Evolutionary conservation across 2,113 vertebrate genomes (phyloP).

Genomic region (Pelmatolapia mariae): DNA sequence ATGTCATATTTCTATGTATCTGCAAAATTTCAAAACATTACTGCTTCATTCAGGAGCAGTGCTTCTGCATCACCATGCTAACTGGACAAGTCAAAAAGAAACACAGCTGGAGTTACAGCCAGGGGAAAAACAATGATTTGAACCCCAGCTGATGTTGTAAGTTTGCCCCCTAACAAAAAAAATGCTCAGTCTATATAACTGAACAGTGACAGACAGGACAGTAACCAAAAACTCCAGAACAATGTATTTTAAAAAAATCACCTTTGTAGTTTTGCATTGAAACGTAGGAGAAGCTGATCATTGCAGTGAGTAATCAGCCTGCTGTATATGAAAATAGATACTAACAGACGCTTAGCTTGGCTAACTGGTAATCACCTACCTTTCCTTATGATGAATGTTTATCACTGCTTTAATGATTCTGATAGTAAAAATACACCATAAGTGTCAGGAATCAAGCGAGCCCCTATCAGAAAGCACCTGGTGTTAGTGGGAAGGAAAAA

Average conservation of each 20-base stretch:
- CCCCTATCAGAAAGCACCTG: not conserved
- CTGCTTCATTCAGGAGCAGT: not conserved
- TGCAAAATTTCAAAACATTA: not conserved
- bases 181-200: not conserved
- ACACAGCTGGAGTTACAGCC: not conserved
- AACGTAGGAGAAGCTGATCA: not conserved
- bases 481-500: not conserved
- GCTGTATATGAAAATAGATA: not conserved
- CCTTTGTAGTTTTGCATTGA: not conserved
- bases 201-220: not conserved
- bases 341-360: not conserved
- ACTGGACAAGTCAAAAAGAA: not conserved
- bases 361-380: not conserved
- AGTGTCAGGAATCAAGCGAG: not conserved
- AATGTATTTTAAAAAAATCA: accelerated
- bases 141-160: not conserved
- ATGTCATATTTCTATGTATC: not conserved
- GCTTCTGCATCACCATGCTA: not conserved
- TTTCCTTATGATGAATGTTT: not conserved
- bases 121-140: not conserved
- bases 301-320: not conserved
- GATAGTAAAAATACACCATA: not conserved
- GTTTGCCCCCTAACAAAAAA: not conserved
- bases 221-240: not conserved
- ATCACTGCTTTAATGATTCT: not conserved